phyloP scores from a whole-genome alignment of 2,797 vertebrate species.

The Onychomys leucogaster region DNA sequence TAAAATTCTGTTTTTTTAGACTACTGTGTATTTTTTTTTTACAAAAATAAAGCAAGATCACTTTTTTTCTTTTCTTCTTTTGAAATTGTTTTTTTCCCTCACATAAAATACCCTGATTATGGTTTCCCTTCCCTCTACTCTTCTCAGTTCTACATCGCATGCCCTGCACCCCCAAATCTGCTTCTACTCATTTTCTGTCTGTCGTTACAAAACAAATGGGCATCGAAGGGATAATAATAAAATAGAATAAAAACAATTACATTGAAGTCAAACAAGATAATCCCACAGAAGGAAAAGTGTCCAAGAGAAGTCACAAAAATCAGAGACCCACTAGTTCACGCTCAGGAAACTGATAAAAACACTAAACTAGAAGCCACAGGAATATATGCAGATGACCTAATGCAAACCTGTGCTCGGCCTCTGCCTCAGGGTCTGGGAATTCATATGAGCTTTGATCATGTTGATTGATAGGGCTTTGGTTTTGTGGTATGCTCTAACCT shows the following conservation, averaged over 20 bases:
- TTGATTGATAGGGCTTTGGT: neutral
- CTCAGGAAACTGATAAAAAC: neutral
- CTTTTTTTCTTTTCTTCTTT: neutral
- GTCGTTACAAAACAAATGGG: neutral
- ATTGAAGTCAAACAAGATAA: neutral
- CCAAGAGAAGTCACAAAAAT: neutral
- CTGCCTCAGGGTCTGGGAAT: neutral
- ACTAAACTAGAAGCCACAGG: neutral
- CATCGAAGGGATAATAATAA: neutral
- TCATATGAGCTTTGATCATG: neutral
- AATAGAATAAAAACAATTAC: neutral
- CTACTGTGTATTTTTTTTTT: neutral
- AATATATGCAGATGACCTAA: neutral
- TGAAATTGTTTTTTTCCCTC: neutral
- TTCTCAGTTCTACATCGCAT: neutral
- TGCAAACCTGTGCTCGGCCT: neutral
- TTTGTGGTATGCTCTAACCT: neutral
- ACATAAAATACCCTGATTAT: neutral
- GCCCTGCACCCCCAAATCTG: too few relatives aligned
- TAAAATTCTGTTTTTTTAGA: neutral
- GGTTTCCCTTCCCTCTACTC: neutral
- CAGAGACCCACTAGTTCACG: neutral
- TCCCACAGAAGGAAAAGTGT: neutral
- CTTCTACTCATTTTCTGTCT: neutral
- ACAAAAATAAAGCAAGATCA: neutral